Evolutionary conservation across 2,797 vertebrate species (phyloP).

Genomic region (Pangasius krempfi): DNA sequence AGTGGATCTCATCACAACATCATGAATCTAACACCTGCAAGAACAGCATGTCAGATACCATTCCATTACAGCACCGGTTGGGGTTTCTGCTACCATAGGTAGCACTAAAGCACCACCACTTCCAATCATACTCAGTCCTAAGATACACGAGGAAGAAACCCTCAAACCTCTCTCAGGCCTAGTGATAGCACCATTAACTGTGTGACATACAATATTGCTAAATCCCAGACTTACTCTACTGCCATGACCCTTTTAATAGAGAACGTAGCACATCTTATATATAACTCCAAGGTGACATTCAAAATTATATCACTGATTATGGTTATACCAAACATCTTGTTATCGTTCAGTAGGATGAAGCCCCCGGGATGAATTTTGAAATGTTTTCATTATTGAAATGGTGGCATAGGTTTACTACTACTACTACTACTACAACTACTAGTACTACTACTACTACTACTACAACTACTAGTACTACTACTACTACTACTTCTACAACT

Average conservation of each 20-base stretch:
- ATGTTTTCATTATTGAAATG: not conserved
- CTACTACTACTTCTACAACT: no score
- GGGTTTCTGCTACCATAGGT: not conserved
- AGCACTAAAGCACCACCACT: conserved; percentile 15
- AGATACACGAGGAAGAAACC: not conserved
- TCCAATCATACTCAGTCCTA: conserved; percentile 22
- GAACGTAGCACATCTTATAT: not conserved
- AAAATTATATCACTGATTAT: not conserved
- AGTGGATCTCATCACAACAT: conserved; percentile 28
- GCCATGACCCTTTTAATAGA: not conserved
- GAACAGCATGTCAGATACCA: conserved; percentile 27
- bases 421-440: not conserved
- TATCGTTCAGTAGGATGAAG: not conserved
- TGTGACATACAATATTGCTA: not conserved
- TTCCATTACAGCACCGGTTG: conserved; percentile 16
- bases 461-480: no score
- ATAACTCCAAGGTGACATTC: not conserved
- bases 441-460: no score
- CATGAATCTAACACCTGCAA: conserved; percentile 36
- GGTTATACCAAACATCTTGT: not conserved
- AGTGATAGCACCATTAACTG: not conserved
- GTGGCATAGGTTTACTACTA: not conserved
- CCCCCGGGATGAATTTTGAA: not conserved
- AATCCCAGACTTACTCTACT: not conserved
- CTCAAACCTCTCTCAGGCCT: not conserved